phyloP scores from a whole-genome alignment of 2,797 vertebrate genomes.

The Harpagifer antarcticus region DNA sequence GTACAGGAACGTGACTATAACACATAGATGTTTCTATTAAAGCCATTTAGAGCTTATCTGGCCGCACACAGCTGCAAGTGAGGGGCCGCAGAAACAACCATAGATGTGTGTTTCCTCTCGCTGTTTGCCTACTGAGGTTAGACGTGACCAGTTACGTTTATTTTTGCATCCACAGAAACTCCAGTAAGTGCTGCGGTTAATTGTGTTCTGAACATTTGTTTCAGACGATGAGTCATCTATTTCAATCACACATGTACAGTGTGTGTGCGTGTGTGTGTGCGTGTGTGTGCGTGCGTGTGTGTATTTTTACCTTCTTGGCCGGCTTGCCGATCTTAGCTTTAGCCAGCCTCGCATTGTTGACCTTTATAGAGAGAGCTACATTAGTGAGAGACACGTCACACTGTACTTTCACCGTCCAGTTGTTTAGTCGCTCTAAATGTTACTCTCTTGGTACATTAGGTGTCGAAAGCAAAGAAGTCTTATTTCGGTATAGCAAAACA shows the following conservation, averaged over 20 bases:
- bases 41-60: too few species aligned
- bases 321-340: not conserved
- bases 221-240: not conserved
- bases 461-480: not conserved
- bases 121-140: conserved; percentile 23
- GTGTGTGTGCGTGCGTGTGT: too few species aligned
- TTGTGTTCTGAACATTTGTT: not conserved
- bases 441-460: not conserved
- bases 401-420: not conserved
- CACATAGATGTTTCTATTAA: too few species aligned
- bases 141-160: not conserved
- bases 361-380: conserved; percentile 41
- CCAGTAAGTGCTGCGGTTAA: not conserved
- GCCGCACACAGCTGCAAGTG: not conserved
- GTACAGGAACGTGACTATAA: too few species aligned
- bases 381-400: not conserved
- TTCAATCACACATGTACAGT: not conserved
- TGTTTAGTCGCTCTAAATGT: not conserved
- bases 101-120: not conserved
- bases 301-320: conserved; percentile 51
- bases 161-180: not conserved
- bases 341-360: conserved; percentile 28
- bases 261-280: too few species aligned
- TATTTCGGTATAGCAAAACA: not conserved
- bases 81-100: not conserved